These are phyloP conservation scores for Physocephala rufipes DNA, from an alignment of 2,888 invertebrate species.

Conservation along the genomic window DNA sequence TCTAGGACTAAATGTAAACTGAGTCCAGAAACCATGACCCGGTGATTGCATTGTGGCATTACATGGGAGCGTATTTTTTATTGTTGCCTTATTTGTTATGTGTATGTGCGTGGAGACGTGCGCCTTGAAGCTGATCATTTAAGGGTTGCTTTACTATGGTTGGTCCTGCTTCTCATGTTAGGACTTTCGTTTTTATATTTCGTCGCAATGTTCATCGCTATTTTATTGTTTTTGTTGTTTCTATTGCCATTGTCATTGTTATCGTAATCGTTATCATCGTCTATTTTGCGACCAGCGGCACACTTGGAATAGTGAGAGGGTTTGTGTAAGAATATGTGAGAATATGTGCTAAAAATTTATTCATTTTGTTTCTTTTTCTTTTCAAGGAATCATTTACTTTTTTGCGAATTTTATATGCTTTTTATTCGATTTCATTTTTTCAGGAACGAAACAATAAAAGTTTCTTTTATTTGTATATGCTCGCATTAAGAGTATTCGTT, in stretches of 20 bases:
- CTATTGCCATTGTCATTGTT: neutral
- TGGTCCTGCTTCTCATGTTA: constrained; percentile 63
- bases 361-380: constrained; percentile 48
- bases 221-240: constrained; percentile 3
- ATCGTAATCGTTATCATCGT: neutral
- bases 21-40: constrained; percentile 40
- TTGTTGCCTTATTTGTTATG: neutral
- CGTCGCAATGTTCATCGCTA: constrained; percentile 15
- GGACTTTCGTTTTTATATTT: constrained; percentile 43
- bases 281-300: constrained; percentile 26
- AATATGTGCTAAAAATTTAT: constrained; percentile 40
- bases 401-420: constrained; percentile 44
- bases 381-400: constrained; percentile 45
- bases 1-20: constrained; percentile 55
- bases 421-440: constrained; percentile 60
- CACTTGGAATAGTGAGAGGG: constrained; percentile 32
- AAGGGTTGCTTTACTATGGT: constrained; percentile 63
- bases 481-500: constrained; percentile 30
- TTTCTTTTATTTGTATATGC: constrained; percentile 63
- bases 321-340: constrained; percentile 9
- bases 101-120: neutral
- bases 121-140: constrained; percentile 38
- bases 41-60: too few species aligned
- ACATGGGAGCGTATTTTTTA: neutral
- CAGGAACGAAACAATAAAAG: constrained; percentile 63